Conservation (phyloP, 2,888 invertebrate genomes). For the Diarsia rubi region DNA sequence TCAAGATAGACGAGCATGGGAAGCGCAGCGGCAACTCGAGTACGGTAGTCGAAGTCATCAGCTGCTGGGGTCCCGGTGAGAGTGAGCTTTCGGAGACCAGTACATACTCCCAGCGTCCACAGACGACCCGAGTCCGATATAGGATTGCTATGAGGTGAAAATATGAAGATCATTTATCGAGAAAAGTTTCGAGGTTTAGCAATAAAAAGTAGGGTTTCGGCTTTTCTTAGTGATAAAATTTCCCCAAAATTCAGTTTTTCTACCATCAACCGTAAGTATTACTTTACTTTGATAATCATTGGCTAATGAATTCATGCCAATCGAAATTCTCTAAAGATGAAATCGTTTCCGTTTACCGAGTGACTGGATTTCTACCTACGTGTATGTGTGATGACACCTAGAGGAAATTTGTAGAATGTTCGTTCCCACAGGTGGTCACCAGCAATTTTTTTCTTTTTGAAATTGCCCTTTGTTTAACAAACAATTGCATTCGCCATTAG, state of each 20-base stretch:
- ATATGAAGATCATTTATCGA: background rate
- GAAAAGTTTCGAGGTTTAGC: background rate
- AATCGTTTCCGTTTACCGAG: background rate
- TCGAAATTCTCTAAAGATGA: background rate
- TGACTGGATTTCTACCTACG: background rate
- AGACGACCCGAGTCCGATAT: constrained; percentile 82
- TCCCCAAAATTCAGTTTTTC: background rate
- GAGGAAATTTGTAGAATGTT: background rate
- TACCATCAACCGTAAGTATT: background rate
- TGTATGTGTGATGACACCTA: background rate
- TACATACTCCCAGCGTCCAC: constrained; percentile 86
- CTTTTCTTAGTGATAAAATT: background rate
- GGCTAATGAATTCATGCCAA: background rate
- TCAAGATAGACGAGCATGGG: constrained; percentile 84
- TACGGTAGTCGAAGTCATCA: constrained; percentile 76
- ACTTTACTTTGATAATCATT: background rate
- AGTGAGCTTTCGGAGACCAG: constrained; percentile 80
- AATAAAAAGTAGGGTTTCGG: background rate
- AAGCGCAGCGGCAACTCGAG: constrained; percentile 77
- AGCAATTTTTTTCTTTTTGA: background rate
- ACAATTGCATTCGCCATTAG: background rate
- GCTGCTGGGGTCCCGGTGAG: constrained; percentile 80
- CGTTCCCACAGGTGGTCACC: background rate
- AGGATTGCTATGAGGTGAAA: constrained; percentile 77
- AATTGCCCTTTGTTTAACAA: background rate